phyloP scores from a whole-genome alignment of 2,888 invertebrate species.

The Philopedon plagiatum region DNA sequence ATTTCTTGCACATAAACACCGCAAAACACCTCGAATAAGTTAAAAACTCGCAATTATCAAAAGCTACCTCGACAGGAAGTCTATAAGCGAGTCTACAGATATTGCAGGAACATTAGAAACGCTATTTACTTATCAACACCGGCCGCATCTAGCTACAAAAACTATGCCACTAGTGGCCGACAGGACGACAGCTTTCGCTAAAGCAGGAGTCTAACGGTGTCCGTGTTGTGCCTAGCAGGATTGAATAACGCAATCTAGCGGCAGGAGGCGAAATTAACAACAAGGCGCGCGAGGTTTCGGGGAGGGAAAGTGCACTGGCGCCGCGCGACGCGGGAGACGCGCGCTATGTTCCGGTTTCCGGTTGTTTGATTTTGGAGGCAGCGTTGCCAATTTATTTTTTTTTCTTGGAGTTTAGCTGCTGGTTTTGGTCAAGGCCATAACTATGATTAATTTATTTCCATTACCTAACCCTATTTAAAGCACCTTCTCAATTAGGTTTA shows the following conservation, averaged over 20 bases:
- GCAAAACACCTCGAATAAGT: conserved; percentile 6
- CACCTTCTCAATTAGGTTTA: too few species aligned
- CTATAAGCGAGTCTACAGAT: neutral
- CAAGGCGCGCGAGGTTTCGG: conserved; percentile 24
- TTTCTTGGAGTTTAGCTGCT: neutral
- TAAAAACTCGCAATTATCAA: neutral
- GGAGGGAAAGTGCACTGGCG: conserved; percentile 30
- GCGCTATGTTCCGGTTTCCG: conserved; percentile 37
- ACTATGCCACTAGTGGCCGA: conserved; percentile 46
- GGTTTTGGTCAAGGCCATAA: too few species aligned
- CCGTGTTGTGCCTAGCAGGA: conserved; percentile 50
- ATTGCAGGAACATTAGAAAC: conserved; percentile 1
- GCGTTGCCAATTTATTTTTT: conserved; percentile 14
- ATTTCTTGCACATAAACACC: conserved; percentile 45
- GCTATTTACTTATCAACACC: conserved; percentile 15
- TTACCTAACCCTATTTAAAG: too few species aligned
- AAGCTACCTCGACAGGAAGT: conserved; percentile 11
- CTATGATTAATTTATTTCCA: too few species aligned
- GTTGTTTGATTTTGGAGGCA: conserved; percentile 10
- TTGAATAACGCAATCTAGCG: conserved; percentile 45
- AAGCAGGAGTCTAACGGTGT: conserved; percentile 58
- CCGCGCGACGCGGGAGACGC: conserved; percentile 26
- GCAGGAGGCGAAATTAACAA: conserved; percentile 18
- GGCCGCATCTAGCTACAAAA: conserved; percentile 32
- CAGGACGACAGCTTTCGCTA: conserved; percentile 57